Percentiles rank a stretch among this genome's conserved stretches.
phyloP scores from a whole-genome alignment of 2,888 invertebrate species.

The Cantharis rustica region DNA sequence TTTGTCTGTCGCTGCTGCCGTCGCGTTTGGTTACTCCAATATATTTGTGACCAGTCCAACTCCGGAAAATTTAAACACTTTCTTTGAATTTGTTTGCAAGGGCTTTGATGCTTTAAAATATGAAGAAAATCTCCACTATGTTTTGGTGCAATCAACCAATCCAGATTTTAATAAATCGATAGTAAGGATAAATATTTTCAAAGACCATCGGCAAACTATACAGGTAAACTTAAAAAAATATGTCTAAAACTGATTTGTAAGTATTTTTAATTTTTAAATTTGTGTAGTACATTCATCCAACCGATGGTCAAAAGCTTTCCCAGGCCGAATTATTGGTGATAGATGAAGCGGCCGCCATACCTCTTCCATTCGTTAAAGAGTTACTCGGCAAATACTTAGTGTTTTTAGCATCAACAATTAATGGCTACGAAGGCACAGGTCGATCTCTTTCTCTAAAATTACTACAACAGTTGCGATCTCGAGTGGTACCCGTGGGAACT shows the following conservation, averaged over 20 bases:
- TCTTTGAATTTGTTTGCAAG: slow-evolving; percentile 96
- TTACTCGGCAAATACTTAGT: slow-evolving; percentile 91
- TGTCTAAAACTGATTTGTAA: not conserved
- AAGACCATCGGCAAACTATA: slow-evolving; percentile 90
- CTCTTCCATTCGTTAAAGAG: slow-evolving; percentile 87
- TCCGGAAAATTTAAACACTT: slow-evolving; percentile 96
- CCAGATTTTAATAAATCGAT: slow-evolving; percentile 96
- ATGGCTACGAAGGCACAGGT: slow-evolving; percentile 98
- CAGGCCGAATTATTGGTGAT: slow-evolving; percentile 95
- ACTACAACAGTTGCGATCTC: slow-evolving; percentile 80
- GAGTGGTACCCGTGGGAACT: slow-evolving; percentile 62
- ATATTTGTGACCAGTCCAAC: slow-evolving; percentile 97
- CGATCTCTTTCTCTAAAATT: slow-evolving; percentile 93
- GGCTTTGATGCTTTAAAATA: slow-evolving; percentile 93
- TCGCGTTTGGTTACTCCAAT: slow-evolving; percentile 83
- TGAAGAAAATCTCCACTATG: slow-evolving; percentile 95
- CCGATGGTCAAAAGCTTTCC: slow-evolving; percentile 83
- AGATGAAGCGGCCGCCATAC: slow-evolving; percentile 99
- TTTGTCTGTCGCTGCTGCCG: slow-evolving; percentile 84
- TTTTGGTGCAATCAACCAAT: slow-evolving; percentile 91
- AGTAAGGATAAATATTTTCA: slow-evolving; percentile 88
- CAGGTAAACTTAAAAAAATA: slow-evolving; percentile 67
- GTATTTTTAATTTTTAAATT: not conserved
- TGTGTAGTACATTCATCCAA: slow-evolving; percentile 89
- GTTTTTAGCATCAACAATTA: slow-evolving; percentile 95